phyloP scores from a whole-genome alignment of 2,888 invertebrate species.

The Poecilus cupreus region DNA sequence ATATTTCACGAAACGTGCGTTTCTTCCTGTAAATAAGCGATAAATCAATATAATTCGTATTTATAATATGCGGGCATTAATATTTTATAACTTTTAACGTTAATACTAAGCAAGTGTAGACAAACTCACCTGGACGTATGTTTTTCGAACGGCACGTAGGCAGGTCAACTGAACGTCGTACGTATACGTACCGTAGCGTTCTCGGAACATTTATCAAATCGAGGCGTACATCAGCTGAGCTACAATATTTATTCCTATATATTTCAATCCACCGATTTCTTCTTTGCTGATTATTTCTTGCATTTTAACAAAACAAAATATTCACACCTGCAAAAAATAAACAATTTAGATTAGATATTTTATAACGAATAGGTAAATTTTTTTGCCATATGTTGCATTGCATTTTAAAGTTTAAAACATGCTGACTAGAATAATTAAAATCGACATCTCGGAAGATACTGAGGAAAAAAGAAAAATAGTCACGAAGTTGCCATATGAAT shows the following conservation, averaged over 20 bases:
- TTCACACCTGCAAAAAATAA: background rate
- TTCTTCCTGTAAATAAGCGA: no score
- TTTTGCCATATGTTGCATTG: no score
- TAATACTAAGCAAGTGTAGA: conserved; percentile 3
- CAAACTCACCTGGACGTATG: conserved; percentile 35
- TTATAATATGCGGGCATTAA: background rate
- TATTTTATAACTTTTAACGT: background rate
- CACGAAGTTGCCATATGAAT: conserved; percentile 44
- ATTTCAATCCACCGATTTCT: conserved; percentile 2
- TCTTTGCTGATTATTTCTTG: background rate
- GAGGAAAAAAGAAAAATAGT: conserved; percentile 7
- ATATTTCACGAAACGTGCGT: no score
- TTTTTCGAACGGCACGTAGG: conserved; percentile 49
- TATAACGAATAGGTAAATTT: background rate
- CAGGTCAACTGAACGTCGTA: conserved; percentile 49
- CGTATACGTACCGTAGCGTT: conserved; percentile 29
- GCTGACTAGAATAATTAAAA: background rate
- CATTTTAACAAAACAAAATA: no score
- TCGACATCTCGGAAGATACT: conserved; percentile 6
- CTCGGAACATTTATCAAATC: conserved; percentile 49
- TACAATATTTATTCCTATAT: conserved; percentile 24
- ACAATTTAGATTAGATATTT: background rate
- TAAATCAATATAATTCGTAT: background rate
- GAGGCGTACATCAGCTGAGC: conserved; percentile 48
- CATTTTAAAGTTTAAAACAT: background rate